Evolutionary conservation across 2,113 vertebrate species (phyloP), one percentile per base, ranked within the genome.

Genomic region (Stercorarius parasiticus): DNA sequence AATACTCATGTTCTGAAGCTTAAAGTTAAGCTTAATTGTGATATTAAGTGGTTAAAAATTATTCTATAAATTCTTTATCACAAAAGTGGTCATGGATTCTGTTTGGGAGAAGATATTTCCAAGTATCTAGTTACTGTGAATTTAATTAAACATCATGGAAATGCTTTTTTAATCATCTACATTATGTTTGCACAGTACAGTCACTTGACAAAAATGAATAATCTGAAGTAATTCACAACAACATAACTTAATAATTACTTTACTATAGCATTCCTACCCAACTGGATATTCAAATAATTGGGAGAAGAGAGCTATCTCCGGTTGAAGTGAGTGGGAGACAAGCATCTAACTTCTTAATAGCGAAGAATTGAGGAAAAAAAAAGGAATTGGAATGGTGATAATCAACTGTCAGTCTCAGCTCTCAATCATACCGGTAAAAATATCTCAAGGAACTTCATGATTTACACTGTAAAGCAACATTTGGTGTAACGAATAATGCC

Each of bases 351-450:
- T 82, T 82, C 3, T 67, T 76, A 86, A 55, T 30, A 45, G 59
- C 1, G 3, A 81, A 77, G 59, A 69, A 81, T 23, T 11, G 6
- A 45, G 36, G n/a, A 20, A 15, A 55, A 92, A 53, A 40, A 42
- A 56, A 30, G 38, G 38, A 56, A 61, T 55, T 17, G 7, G 55
- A 79, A 9, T 1, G 8, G 47, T 72, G 94, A 91, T 92, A 88
- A 84, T 92, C 82, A 79, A 73, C 92, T 91, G 90, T 78, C 96
- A 93, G 69, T 76, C 94, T 93, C 66, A 29, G 92, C 82, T 86
- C 61, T 95, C 95, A 78, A 43, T 90, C 92, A 67, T 2, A 11
- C 70, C 12, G 64, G 38, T 89, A 88, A 78, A 97, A 96, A 93
- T 64, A 92, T 52, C 79, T 67, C 56, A 1, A 52, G 86, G 34